Base-by-base conservation (phyloP, 2,888 invertebrate species). In the Odontocerum albicorne region DNA sequence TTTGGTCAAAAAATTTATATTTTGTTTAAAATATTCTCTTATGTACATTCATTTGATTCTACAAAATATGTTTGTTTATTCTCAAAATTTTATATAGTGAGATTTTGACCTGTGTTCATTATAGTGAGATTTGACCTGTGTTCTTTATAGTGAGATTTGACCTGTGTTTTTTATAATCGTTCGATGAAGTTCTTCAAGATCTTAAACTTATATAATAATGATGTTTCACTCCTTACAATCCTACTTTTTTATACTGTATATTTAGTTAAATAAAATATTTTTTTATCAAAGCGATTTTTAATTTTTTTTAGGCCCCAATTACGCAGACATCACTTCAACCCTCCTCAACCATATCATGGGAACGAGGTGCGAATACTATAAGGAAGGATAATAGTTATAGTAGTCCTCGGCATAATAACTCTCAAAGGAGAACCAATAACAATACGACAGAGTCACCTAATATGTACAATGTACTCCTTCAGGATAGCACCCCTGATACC, bases 261-360 rank as follows among this genome's bases (percentile, higher is more conserved):
- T n/a, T n/a, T n/a, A n/a, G n/a, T n/a, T n/a, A n/a, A n/a, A n/a
- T n/a, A n/a, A n/a, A n/a, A n/a, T n/a, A n/a, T n/a, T n/a, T n/a
- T n/a, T n/a, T n/a, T n/a, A n/a, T n/a, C n/a, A n/a, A n/a, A n/a
- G 12, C 12, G 35, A 10, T 27, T 35, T 46, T 35, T 32, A 12
- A 12, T 36, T 22, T 16, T 36, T 20, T 39, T 31, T 46, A 8
- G 10, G 40, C 40, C 8, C 46, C 55, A 2, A 42, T 44, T 8
- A 35, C 43, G 7, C 43, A 27, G 17, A 47, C 52, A 3, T 49
- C 55, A 2, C 51, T 60, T 2, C 49, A 47, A 19, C 57, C 60
- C 13, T 69, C 69, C 27, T 68, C 71, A 53, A 63, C 66, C 62
- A 80, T 71, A 55, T 66, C 65, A 2, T 75, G 75, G 75, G 64